These are phyloP conservation scores for Ischnus inquisitorius DNA, from an alignment of 2,888 invertebrate species.

Conservation along the genomic window DNA sequence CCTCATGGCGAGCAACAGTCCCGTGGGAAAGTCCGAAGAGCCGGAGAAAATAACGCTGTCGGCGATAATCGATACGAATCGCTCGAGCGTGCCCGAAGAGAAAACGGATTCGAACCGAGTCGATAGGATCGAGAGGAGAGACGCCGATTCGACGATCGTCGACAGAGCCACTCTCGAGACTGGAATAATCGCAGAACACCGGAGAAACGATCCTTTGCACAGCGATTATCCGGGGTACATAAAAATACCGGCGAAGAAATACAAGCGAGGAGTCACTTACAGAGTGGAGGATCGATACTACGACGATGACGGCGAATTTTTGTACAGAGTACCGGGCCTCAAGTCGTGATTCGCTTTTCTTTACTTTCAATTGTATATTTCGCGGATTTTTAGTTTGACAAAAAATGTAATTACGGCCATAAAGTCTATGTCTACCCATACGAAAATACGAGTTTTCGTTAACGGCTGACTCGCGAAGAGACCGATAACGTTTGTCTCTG, in stretches of 20 bases:
- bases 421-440: too few species aligned
- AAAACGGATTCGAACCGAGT: background rate
- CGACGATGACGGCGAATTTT: slow-evolving; percentile 92
- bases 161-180: slow-evolving; percentile 71
- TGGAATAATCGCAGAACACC: slow-evolving; percentile 81
- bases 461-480: too few species aligned
- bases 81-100: background rate
- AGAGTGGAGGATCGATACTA: slow-evolving; percentile 93
- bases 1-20: background rate
- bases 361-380: too few species aligned
- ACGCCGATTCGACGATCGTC: slow-evolving; percentile 36
- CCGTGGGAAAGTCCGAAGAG: slow-evolving; percentile 30
- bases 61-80: background rate
- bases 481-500: too few species aligned
- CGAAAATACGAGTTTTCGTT: too few species aligned
- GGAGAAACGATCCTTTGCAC: slow-evolving; percentile 78
- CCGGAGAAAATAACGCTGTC: slow-evolving; percentile 16
- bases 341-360: slow-evolving; percentile 46
- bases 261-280: slow-evolving; percentile 89
- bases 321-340: slow-evolving; percentile 90
- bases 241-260: slow-evolving; percentile 89
- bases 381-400: too few species aligned
- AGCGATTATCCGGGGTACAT: slow-evolving; percentile 88
- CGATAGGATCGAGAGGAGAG: background rate
- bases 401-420: too few species aligned